phyloP scores from a whole-genome alignment of 1,140 invertebrate genomes.

The Ylistrum balloti region DNA sequence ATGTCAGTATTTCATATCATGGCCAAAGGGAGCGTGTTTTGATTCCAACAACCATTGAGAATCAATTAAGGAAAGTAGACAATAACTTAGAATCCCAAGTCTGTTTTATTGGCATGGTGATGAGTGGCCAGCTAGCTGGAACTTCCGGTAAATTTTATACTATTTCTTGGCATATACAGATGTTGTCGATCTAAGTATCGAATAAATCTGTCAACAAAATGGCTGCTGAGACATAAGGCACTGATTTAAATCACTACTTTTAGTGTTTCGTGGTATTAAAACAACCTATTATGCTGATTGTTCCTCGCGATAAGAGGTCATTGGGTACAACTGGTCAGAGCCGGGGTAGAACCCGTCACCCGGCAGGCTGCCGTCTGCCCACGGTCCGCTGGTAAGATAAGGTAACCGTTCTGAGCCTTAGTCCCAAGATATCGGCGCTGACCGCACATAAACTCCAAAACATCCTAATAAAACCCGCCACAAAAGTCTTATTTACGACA shows the following conservation, averaged over 20 bases:
- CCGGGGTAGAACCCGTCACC: not conserved
- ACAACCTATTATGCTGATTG: not conserved
- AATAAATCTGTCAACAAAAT: not conserved
- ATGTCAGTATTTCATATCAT: no score
- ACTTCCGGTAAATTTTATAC: not conserved
- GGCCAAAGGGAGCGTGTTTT: no score
- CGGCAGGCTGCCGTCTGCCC: not conserved
- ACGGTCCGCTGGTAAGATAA: not conserved
- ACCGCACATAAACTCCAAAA: slow-evolving; percentile 6
- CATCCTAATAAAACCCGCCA: not conserved
- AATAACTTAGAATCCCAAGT: no score
- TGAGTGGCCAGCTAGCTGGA: not conserved
- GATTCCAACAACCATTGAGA: no score
- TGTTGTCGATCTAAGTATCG: not conserved
- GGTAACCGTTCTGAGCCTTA: not conserved
- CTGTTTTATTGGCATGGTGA: not conserved
- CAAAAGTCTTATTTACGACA: slow-evolving; percentile 20
- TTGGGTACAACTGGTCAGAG: not conserved
- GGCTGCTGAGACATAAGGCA: not conserved
- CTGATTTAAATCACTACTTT: not conserved
- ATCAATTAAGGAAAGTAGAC: not conserved
- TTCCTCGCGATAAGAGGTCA: not conserved
- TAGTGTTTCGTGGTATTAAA: not conserved
- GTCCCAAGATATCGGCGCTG: not conserved
- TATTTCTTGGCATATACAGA: not conserved